These are phyloP conservation scores for Phoeniculus purpureus DNA, from an alignment of 2,797 vertebrate genomes.

Conservation along the genomic window DNA sequence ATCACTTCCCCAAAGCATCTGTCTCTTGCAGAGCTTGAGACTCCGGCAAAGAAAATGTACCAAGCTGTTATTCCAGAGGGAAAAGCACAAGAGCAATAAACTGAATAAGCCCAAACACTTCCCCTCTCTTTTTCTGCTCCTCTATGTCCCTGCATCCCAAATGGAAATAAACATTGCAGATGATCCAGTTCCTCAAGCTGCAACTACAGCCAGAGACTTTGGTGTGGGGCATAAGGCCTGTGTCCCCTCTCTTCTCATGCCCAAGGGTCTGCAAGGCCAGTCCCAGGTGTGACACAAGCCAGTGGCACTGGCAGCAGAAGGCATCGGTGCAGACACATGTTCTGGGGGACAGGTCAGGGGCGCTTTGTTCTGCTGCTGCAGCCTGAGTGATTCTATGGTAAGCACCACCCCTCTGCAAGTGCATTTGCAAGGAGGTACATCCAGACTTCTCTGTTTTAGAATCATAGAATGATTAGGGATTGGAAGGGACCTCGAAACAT, in stretches of 20 bases:
- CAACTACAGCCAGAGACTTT: background rate
- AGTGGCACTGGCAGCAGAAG: accelerated
- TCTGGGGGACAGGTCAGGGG: background rate
- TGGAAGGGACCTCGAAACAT: too few relatives aligned
- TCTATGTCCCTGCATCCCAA: background rate
- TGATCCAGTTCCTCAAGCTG: background rate
- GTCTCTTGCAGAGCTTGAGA: background rate
- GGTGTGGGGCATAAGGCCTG: background rate
- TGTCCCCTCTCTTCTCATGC: background rate
- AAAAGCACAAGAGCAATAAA: background rate
- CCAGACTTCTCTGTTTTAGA: background rate
- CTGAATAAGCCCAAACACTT: background rate
- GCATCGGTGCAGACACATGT: accelerated
- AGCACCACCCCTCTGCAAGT: background rate
- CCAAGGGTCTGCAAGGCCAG: background rate
- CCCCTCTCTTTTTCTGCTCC: background rate
- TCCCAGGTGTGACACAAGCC: background rate
- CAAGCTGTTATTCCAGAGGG: background rate
- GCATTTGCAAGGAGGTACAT: background rate
- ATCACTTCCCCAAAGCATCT: accelerated
- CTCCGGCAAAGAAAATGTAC: background rate
- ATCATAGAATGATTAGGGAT: too few relatives aligned
- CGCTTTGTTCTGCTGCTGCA: background rate
- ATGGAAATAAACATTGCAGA: background rate
- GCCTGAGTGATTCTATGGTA: too few relatives aligned